Base-by-base conservation (phyloP, 2,113 vertebrate species). In the Mus spicilegus region DNA sequence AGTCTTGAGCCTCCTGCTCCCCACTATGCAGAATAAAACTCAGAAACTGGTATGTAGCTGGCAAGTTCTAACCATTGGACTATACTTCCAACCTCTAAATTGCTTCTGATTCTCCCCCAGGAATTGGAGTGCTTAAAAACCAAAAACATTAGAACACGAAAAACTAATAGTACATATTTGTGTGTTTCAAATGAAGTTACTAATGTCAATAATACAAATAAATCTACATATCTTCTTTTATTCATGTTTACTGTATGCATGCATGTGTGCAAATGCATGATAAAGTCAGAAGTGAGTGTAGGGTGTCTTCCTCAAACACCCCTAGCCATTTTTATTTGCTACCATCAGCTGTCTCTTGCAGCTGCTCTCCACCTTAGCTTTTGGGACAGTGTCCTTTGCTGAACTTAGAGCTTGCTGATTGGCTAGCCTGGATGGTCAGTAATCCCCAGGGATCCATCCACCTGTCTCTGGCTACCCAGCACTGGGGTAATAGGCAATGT, bases 61-160 rank as follows among this genome's bases (percentile, higher is more conserved):
- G 20, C 33, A 69, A 54, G 33, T 36, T 33, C 33, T 70, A 54
- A 33, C 30, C 85, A 51, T 2, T 70, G 17, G 65, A 5, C 17
- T n/a, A 54, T 39, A 70, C 11, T 11, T 49, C 33, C 30, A 70
- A 30, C 19, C 28, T n/a, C 26, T 61, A 72, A 75, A 88, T 22
- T 80, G 87, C 42, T 90, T 84, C 93, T 81, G 91, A 94, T 39
- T 51, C 51, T 77, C 42, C 73, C 73, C 56, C 17, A 92, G 54
- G 56, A 49, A 87, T 1, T 67, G 22, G 46, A 17, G 36, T 69
- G 89, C 9, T 86, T 82, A 91, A 89, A 91, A 80, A 67, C 51
- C 84, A 96, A 96, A 58, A 24, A 75, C n/a, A 42, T 8, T 16
- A 58, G 10, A 82, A 77, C 42, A 70, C 3, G 20, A 78, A 91